Conservation (phyloP, 2,113 vertebrate genomes). For the Cavia porcellus region DNA sequence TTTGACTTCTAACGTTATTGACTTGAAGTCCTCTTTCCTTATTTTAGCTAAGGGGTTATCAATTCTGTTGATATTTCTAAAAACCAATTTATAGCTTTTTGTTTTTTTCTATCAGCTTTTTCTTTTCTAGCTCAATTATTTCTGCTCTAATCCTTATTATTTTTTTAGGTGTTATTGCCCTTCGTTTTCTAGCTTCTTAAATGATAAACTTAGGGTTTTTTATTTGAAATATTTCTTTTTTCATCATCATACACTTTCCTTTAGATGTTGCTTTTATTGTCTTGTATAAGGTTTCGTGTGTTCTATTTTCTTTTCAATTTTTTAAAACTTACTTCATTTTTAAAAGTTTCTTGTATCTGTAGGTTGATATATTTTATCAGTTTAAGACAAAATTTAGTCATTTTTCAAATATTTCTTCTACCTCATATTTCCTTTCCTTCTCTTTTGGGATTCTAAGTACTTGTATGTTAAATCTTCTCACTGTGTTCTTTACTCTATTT, state of each 20-base stretch:
- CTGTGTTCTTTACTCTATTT: neutral
- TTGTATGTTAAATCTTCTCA: neutral
- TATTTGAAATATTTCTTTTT: neutral
- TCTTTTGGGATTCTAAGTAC: neutral
- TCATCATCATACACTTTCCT: neutral
- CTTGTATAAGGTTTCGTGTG: slow-evolving; percentile 3
- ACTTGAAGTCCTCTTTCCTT: neutral
- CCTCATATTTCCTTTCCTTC: neutral
- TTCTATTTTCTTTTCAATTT: neutral
- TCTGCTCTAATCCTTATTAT: neutral
- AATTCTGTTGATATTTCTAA: neutral
- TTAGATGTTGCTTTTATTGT: neutral
- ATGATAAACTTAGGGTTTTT: neutral
- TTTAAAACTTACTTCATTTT: neutral
- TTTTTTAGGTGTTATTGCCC: neutral
- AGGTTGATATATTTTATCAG: neutral
- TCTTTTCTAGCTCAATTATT: neutral
- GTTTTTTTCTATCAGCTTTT: neutral
- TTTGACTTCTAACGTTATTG: neutral
- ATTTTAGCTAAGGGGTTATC: neutral
- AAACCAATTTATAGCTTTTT: neutral
- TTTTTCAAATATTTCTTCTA: slow-evolving; percentile 18
- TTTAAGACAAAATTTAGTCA: neutral
- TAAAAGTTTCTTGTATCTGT: slow-evolving; percentile 35
- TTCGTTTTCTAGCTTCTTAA: neutral